Conservation (phyloP, 2,888 invertebrate genomes). For the Eucera pruinosa region DNA sequence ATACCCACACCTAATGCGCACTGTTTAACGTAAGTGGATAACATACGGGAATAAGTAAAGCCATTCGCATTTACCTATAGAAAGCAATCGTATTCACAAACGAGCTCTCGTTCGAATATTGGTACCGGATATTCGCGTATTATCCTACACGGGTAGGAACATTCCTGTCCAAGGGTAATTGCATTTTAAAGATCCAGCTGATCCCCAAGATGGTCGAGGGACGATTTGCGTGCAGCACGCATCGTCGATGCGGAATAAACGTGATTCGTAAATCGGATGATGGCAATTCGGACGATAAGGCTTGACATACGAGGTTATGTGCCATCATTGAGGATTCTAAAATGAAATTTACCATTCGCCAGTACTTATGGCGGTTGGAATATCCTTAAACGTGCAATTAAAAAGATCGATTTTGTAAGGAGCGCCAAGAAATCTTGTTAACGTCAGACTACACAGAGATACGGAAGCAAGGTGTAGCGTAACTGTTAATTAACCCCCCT, state of each 20-base stretch:
- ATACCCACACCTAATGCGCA: too few species aligned
- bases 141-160: not conserved
- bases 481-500: slow-evolving; percentile 23
- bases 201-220: not conserved
- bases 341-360: not conserved
- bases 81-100: not conserved
- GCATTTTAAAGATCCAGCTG: slow-evolving; percentile 25
- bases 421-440: slow-evolving; percentile 13
- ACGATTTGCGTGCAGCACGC: slow-evolving; percentile 15
- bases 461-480: slow-evolving; percentile 21
- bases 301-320: too few species aligned
- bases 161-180: slow-evolving; percentile 13
- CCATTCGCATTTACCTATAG: not conserved
- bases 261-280: slow-evolving; percentile 29
- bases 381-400: not conserved
- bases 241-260: not conserved
- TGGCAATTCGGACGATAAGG: not conserved
- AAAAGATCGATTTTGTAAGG: slow-evolving; percentile 10
- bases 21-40: not conserved
- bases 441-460: not conserved
- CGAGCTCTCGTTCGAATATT: not conserved
- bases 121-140: not conserved
- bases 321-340: not conserved
- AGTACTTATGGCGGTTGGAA: not conserved
- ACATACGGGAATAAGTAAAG: not conserved